Conservation (phyloP, 2,113 vertebrate species). For the Eublepharis macularius region DNA sequence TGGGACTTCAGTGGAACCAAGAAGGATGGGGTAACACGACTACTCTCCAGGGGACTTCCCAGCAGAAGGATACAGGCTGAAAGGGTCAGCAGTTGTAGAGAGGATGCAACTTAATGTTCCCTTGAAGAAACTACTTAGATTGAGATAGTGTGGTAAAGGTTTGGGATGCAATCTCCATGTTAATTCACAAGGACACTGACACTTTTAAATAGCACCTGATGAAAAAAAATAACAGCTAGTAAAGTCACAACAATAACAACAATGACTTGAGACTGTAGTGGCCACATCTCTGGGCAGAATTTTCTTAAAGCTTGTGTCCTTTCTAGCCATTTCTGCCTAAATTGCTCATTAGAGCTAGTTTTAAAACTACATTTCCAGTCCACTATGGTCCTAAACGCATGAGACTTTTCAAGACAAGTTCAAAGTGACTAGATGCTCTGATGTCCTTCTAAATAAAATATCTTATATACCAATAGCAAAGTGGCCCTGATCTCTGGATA, state of each 20-base stretch:
- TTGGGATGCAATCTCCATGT: background rate
- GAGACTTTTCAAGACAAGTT: background rate
- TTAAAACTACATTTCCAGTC: conserved; percentile 11
- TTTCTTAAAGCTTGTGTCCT: conserved; percentile 13
- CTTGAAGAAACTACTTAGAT: background rate
- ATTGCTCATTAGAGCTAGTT: background rate
- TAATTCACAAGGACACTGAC: conserved; percentile 19
- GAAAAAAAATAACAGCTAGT: conserved; percentile 9
- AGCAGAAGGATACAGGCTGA: background rate
- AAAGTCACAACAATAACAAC: background rate
- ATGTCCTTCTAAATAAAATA: conserved; percentile 12
- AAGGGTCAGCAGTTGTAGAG: conserved; percentile 17
- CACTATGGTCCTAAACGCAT: background rate
- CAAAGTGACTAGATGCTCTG: background rate
- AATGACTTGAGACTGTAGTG: background rate
- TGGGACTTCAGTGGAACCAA: background rate
- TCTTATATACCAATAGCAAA: no score
- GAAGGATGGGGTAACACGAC: background rate
- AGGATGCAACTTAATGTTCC: background rate
- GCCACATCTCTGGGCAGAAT: conserved; percentile 11
- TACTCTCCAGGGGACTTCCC: background rate
- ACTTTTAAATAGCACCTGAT: conserved; percentile 22
- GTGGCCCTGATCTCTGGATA: no score
- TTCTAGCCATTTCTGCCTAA: background rate
- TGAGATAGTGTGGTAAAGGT: background rate